phyloP scores from a whole-genome alignment of 2,797 vertebrate genomes.

The Sibirionetta formosa region DNA sequence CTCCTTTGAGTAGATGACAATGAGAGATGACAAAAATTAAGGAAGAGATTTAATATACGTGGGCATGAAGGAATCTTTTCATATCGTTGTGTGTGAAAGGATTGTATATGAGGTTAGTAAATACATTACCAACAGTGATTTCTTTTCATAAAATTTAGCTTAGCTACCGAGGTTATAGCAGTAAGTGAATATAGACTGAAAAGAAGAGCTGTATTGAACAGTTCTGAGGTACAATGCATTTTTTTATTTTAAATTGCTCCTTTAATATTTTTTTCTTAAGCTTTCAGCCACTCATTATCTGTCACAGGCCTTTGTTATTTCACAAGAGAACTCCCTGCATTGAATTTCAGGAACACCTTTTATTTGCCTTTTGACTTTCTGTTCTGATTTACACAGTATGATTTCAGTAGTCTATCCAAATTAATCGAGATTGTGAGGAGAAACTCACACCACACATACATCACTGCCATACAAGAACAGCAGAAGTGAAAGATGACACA shows the following conservation, averaged over 20 bases:
- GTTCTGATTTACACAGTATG: neutral
- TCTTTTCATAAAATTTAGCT: neutral
- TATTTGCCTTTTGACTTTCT: neutral
- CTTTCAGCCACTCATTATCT: neutral
- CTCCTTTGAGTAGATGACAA: neutral
- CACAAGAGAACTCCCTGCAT: neutral
- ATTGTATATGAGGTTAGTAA: neutral
- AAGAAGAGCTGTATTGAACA: neutral
- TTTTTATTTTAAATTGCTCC: neutral
- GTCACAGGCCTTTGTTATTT: neutral
- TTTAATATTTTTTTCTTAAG: neutral
- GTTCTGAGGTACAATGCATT: neutral
- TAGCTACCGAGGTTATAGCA: neutral
- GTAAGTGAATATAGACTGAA: neutral
- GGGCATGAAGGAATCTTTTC: neutral
- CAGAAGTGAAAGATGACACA: neutral
- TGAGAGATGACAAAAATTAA: neutral
- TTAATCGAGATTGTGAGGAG: neutral
- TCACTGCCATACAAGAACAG: neutral
- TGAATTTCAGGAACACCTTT: neutral
- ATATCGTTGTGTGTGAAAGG: neutral
- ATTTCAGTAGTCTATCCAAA: neutral
- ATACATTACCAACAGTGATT: neutral
- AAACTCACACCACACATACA: neutral
- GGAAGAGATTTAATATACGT: neutral